Conservation (phyloP, 2,888 invertebrate genomes). For the Eudemis profundana region DNA sequence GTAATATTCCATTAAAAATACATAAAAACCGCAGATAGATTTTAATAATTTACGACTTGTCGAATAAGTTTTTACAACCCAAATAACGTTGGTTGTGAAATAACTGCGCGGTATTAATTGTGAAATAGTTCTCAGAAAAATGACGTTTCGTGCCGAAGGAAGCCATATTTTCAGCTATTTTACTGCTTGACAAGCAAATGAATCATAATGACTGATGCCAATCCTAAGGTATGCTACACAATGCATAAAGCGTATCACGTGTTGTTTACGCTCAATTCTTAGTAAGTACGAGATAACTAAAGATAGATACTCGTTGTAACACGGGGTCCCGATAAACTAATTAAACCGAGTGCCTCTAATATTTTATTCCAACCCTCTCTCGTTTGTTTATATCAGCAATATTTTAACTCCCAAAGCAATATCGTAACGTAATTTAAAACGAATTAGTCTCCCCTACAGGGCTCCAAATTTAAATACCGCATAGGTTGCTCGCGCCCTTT, state of each 20-base stretch:
- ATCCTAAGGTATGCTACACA: constrained; percentile 13
- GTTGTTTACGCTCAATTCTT: constrained; percentile 30
- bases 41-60: constrained; percentile 30
- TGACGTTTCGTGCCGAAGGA: constrained; percentile 17
- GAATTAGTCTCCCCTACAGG: constrained; percentile 82
- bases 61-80: constrained; percentile 15
- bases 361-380: constrained; percentile 76
- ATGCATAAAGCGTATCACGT: constrained; percentile 16
- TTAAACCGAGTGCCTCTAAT: constrained; percentile 62
- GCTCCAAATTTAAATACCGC: constrained; percentile 80
- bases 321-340: constrained; percentile 44
- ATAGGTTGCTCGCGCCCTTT: constrained; percentile 75
- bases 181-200: constrained; percentile 36
- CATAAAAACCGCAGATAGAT: constrained; percentile 27
- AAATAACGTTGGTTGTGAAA: constrained; percentile 18
- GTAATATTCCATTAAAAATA: constrained; percentile 29
- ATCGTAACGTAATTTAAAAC: constrained; percentile 85
- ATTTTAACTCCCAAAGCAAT: constrained; percentile 80
- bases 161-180: constrained; percentile 35
- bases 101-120: constrained; percentile 20
- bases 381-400: constrained; percentile 75
- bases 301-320: constrained; percentile 23
- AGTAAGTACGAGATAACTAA: constrained; percentile 37
- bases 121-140: constrained; percentile 39
- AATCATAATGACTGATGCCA: constrained; percentile 34